These are phyloP conservation scores for Volucella bombylans DNA, from an alignment of 2,888 invertebrate genomes.

Conservation along the genomic window DNA sequence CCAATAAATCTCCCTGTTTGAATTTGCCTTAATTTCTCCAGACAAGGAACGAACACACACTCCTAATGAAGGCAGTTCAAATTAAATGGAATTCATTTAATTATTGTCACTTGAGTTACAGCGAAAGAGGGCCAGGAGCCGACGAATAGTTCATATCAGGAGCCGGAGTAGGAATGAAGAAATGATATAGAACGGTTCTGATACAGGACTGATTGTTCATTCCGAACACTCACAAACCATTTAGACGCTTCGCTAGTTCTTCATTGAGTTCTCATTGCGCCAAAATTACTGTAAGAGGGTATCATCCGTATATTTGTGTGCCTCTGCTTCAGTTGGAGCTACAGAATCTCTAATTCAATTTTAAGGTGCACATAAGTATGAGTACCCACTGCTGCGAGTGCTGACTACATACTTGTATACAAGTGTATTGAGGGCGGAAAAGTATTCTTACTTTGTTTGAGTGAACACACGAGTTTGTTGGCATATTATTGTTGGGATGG, in stretches of 20 bases:
- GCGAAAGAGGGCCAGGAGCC: neutral
- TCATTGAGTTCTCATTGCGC: conserved; percentile 46
- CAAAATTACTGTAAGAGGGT: conserved; percentile 24
- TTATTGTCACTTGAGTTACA: conserved; percentile 53
- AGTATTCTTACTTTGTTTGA: conserved; percentile 35
- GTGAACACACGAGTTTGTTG: conserved; percentile 13
- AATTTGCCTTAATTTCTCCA: conserved; percentile 13
- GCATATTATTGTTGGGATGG: conserved; percentile 14
- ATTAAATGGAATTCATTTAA: conserved; percentile 48
- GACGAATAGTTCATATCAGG: neutral
- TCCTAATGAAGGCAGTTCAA: conserved; percentile 7
- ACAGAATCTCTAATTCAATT: conserved; percentile 44
- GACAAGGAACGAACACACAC: neutral
- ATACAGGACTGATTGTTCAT: conserved; percentile 11
- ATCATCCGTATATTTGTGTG: conserved; percentile 29
- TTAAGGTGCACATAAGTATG: conserved; percentile 30
- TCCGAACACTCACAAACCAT: conserved; percentile 47
- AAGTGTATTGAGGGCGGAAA: neutral
- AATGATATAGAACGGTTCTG: no score
- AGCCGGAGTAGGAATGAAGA: no score
- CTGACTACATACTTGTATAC: neutral
- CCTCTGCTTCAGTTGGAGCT: conserved; percentile 15
- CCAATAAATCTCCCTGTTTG: conserved; percentile 29
- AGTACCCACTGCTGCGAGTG: no score
- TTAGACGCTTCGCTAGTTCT: conserved; percentile 55